Conservation (phyloP, 2,113 vertebrate species). For the Todiramphus saurophagus region DNA sequence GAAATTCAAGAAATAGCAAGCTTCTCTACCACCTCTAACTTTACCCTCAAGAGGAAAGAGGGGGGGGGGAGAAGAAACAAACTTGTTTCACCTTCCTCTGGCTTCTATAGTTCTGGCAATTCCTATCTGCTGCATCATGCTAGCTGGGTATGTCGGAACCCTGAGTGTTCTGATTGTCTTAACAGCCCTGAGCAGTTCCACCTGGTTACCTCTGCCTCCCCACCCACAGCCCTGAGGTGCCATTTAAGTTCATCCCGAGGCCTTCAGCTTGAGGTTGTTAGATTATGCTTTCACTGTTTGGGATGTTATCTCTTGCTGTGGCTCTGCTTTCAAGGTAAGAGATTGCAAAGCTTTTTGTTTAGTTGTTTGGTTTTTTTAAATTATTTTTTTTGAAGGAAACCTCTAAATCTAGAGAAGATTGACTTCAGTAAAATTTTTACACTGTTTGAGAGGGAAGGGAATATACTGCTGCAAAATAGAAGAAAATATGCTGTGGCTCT, state of each 20-base stretch:
- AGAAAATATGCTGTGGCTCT: neutral
- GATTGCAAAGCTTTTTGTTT: neutral
- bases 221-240: fast-evolving
- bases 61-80: too few relatives aligned
- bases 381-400: too few relatives aligned
- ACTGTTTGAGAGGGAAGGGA: too few relatives aligned
- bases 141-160: too few relatives aligned
- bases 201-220: neutral
- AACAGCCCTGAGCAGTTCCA: neutral
- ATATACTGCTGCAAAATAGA: neutral
- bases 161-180: neutral
- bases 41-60: neutral
- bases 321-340: neutral
- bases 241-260: neutral
- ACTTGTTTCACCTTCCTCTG: fast-evolving
- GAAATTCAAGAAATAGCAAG: fast-evolving
- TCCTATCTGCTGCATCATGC: neutral
- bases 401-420: too few relatives aligned
- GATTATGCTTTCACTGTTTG: too few relatives aligned
- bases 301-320: too few relatives aligned
- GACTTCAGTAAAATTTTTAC: neutral
- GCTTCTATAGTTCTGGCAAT: neutral
- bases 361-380: too few relatives aligned
- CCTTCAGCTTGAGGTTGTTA: fast-evolving
- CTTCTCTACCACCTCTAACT: neutral